Evolutionary conservation across 2,888 invertebrate genomes (phyloP), one percentile per base, ranked within the genome.

Genomic region (Cepaea hortensis): DNA sequence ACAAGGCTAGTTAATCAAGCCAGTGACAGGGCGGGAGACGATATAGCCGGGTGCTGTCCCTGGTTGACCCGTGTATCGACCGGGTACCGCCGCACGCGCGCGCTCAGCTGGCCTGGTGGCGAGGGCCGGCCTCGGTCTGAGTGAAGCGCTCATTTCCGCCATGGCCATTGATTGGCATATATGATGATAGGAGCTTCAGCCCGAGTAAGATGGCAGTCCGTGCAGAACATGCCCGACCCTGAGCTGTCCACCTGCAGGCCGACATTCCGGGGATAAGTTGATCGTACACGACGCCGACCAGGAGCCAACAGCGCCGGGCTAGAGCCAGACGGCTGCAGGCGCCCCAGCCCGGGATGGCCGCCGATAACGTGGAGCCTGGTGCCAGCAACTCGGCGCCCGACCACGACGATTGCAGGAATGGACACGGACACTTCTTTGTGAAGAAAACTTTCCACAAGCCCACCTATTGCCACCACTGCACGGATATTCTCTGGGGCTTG

Each of bases 371-470:
- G 20, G 90, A 90, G 77, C 86, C 89, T 48, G 88, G 89, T 55
- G 90, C 90, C 85, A 91, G 90, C 77, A 88, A 87, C 86, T 87
- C 88, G 73, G 88, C 88, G 84, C 86, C 87, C 77, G 91, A 83
- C 35, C 83, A 90, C 76, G 89, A 88, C 80, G 89, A 88, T 65
- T 77, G 62, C 50, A 88, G 92, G 77, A 90, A 90, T 55, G 93
- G 93, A 65, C 93, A 94, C 96, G 98, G 98, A 95, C 99, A 99
- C 96, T 98, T 97, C 96, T 99, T 99, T 97, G 97, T 97, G 96
- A 99, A 99, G 97, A 99, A 99, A 96, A 99, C 98, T 96, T 99
- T 99, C 96, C 99, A 99, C 96, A 99, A 99, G 96, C 99, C 99
- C 95, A 98, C 98, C 94, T 99, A 99, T 96, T 99, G 99, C 96